Base-by-base conservation (phyloP, 2,888 invertebrate species). In the Eledona agricola region DNA sequence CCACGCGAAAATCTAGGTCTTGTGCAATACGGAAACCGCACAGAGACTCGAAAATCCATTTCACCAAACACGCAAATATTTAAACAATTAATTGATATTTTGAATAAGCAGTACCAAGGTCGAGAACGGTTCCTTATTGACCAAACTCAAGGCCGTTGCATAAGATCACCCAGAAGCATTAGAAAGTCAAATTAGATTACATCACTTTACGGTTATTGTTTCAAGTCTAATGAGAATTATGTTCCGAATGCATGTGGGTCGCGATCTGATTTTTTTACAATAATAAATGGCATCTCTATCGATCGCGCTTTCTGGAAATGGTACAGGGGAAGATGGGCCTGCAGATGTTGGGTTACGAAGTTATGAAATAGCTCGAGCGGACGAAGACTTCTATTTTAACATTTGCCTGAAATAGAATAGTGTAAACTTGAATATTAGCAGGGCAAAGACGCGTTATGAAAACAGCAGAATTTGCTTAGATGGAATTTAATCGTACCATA, bases 371-470 rank as follows among this genome's bases (percentile, higher is more conserved):
- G 26, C 17, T 19, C 10, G 31, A 43, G 11, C 31, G 6, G 17
- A 31, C 25, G 17, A 20, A 12, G 29, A 17, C 10, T n/a, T 5
- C 43, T 43, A 43, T 43, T 43, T 43, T 43, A 29, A 31, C 22
- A 22, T 10, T 7, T n/a, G n/a, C 29, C 15, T 1, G 11, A 29
- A 43, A 43, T 43, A 43, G 29, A 20, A 29, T 31, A 17, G 17
- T 29, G 45, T 45, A 45, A 45, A 45, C 45, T 45, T 40, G 31
- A 43, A 43, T 43, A 43, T 43, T 32, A 42, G 13, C 42, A 45
- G 45, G 45, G 19, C 19, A 19, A 19, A 19, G 4, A 19, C 9
- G 4, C 9, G 11, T 35, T 35, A 3, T 35, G 35, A 10, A 22
- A 16, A 17, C 25, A 11, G 9, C 26, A 4, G 9, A 5, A 11